Evolutionary conservation across 2,113 vertebrate genomes (phyloP).

Genomic region (Ammodytes marinus): DNA sequence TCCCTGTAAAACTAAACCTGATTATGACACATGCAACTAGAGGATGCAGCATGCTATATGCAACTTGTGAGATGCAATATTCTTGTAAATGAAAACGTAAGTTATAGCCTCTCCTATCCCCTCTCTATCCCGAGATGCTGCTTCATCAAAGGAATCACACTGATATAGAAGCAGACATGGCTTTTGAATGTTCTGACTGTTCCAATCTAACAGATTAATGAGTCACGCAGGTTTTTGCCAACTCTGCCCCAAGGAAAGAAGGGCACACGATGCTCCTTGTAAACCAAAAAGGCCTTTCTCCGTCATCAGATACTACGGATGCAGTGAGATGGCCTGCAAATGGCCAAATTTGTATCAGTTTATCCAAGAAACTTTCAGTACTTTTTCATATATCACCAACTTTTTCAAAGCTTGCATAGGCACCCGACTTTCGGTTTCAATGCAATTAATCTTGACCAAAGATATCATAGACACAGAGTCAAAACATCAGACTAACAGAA

Average conservation of each 20-base stretch:
- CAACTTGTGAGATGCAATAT: conserved; percentile 71
- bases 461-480: conserved; percentile 8
- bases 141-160: conserved; percentile 75
- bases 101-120: conserved; percentile 60
- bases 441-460: conserved; percentile 48
- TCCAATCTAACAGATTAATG: conserved; percentile 85
- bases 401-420: conserved; percentile 48
- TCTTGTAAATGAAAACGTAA: conserved; percentile 77
- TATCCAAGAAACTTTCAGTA: conserved; percentile 45
- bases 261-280: conserved; percentile 68
- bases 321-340: conserved; percentile 50
- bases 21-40: conserved; percentile 60
- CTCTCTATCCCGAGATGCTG: conserved; percentile 55
- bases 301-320: conserved; percentile 52
- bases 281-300: conserved; percentile 70
- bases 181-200: conserved; percentile 77
- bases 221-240: conserved; percentile 68
- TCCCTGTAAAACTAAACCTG: conserved; percentile 21
- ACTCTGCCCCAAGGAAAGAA: conserved; percentile 71
- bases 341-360: conserved; percentile 58
- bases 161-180: conserved; percentile 61
- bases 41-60: conserved; percentile 40
- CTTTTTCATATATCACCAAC: conserved; percentile 46
- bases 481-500: conserved; percentile 12
- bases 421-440: conserved; percentile 18